Base-by-base conservation (phyloP, 2,888 invertebrate species). In the Dioctria linearis region DNA sequence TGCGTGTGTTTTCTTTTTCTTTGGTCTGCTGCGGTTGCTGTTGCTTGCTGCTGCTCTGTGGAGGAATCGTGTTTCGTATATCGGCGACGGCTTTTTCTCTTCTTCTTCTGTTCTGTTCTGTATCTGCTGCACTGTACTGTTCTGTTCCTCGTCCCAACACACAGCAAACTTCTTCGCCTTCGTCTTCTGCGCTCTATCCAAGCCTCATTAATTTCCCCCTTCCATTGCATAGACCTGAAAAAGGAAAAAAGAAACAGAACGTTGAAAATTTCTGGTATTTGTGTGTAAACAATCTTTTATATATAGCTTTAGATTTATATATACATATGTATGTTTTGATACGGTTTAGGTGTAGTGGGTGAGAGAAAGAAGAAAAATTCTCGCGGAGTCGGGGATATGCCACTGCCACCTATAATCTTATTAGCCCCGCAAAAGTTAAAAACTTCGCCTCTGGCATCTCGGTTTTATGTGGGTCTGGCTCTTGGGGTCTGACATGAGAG, bases 141-240 rank as follows among this genome's bases (percentile, higher is more conserved):
- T 8, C 39, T 42, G 61, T 43, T 49, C 61, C 69, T 79, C 79
- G 25, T 66, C 54, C 65, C 75, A 25, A 25, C 25, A 25, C 66
- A 46, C 78, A 25, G 69, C 80, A 80, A 80, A 67, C 66, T 40
- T 66, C 66, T 37, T n/a, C 54, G 66, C 54, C 57, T 40, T 57
- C 76, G 71, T 43, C 25, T 82, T 75, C 82, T 80, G 71, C 80
- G 79, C 81, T 82, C 80, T 82, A 82, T 82, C 81, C 83, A 83
- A 82, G 82, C 82, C 82, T 83, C 82, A 84, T 80, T 73, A 59
- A 54, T 82, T 81, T 83, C 83, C 82, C 83, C 84, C 83, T 83
- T 80, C 83, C 84, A 84, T 84, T 79, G 82, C 82, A 83, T 82
- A 78, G 79, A 83, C 82, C 84, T 84, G 82, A 69, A 83, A 82